These are phyloP conservation scores for Lepidotrigona ventralis DNA, from an alignment of 1,140 invertebrate species.

Conservation along the genomic window DNA sequence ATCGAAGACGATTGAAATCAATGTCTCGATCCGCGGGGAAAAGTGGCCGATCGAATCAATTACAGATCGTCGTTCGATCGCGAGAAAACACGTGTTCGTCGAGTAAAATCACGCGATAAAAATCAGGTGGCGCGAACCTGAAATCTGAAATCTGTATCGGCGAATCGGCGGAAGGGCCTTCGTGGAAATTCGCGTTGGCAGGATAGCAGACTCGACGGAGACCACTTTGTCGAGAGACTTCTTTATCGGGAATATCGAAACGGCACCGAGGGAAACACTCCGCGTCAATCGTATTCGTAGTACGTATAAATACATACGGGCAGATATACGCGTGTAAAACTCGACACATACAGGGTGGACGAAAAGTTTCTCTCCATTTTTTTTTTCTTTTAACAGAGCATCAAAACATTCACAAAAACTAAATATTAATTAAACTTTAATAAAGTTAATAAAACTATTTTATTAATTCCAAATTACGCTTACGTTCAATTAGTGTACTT, in stretches of 20 bases:
- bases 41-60: constrained; percentile 19
- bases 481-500: too few species aligned
- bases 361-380: too few species aligned
- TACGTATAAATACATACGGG: not conserved
- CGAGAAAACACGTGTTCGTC: not conserved
- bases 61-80: not conserved
- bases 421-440: too few species aligned
- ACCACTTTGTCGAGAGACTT: not conserved
- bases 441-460: too few species aligned
- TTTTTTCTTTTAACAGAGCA: too few species aligned
- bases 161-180: not conserved
- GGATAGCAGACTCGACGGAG: not conserved
- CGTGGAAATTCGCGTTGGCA: not conserved
- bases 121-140: not conserved
- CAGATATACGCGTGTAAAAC: not conserved
- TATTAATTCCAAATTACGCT: too few species aligned
- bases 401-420: too few species aligned
- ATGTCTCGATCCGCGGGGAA: not conserved
- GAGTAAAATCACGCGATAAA: not conserved
- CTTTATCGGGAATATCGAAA: constrained; percentile 14
- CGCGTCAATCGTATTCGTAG: not conserved
- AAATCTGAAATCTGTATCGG: not conserved
- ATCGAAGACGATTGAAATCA: constrained; percentile 11
- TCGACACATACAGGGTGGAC: not conserved
- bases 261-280: not conserved